These are phyloP conservation scores for Sebastes minor DNA, from an alignment of 2,797 vertebrate species.

Conservation along the genomic window DNA sequence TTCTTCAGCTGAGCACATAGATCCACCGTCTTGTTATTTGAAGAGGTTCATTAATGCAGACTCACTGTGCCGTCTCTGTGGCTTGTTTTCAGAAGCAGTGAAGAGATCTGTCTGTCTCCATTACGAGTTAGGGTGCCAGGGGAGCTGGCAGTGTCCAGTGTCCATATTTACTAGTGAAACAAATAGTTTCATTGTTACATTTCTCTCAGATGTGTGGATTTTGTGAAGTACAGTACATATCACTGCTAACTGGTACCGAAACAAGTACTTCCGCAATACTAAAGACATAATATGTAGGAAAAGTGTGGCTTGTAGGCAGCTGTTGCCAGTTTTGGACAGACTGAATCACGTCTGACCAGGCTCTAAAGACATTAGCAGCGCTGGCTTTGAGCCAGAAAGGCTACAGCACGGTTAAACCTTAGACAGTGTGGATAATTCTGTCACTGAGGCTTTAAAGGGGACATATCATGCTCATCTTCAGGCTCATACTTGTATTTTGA, in stretches of 20 bases:
- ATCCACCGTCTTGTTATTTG: constrained; percentile 15
- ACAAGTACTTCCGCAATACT: not conserved
- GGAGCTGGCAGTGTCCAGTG: not conserved
- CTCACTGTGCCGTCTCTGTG: not conserved
- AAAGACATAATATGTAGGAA: not conserved
- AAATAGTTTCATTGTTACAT: not conserved
- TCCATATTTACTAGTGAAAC: not conserved
- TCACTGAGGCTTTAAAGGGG: not conserved
- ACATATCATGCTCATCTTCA: not conserved
- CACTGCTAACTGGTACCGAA: not conserved
- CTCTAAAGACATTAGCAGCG: not conserved
- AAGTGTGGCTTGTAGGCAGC: not conserved
- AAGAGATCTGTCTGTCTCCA: not conserved
- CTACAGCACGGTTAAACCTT: not conserved
- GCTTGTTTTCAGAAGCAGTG: constrained; percentile 8
- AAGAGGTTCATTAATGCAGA: constrained; percentile 22
- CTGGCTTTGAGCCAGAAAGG: not conserved
- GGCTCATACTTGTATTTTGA: not conserved
- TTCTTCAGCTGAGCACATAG: constrained; percentile 5
- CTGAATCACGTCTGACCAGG: not conserved
- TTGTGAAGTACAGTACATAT: not conserved
- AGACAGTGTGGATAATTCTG: not conserved
- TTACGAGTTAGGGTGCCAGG: not conserved
- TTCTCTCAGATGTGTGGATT: not conserved
- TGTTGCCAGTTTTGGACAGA: not conserved